A percentile compares a stretch with the other conserved stretches of the same genome.
These are phyloP conservation scores for Corythornis leucogaster DNA, from an alignment of 2,797 vertebrate species.

Conservation along the genomic window DNA sequence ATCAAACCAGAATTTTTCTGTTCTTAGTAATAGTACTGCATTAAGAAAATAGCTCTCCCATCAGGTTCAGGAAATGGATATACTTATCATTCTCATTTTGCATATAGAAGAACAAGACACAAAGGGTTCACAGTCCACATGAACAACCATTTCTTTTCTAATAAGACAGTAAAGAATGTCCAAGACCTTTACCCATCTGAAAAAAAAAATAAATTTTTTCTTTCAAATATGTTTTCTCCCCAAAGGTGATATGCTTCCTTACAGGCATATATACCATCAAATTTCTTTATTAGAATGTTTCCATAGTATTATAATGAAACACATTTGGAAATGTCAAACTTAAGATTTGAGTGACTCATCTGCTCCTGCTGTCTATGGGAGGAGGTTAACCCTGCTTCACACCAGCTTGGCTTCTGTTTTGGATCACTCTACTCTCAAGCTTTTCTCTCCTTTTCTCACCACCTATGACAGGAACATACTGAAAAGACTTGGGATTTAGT, in stretches of 20 bases:
- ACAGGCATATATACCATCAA: neutral
- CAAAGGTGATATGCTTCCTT: neutral
- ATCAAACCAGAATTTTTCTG: neutral
- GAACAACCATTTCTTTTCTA: neutral
- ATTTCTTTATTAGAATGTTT: neutral
- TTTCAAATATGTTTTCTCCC: neutral
- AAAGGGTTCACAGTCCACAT: neutral
- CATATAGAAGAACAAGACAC: neutral
- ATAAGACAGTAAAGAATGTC: neutral
- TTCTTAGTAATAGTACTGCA: neutral
- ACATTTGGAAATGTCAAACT: neutral
- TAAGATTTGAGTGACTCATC: neutral
- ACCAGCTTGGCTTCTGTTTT: neutral
- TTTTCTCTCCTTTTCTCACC: neutral
- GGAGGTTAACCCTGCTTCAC: neutral
- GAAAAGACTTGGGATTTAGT: neutral
- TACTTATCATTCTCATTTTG: neutral
- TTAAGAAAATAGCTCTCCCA: neutral
- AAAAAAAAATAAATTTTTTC: neutral
- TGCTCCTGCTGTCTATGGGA: neutral
- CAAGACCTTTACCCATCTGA: neutral
- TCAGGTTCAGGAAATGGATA: neutral
- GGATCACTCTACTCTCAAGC: neutral
- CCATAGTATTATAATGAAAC: neutral
- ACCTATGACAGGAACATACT: neutral